Evolutionary conservation across 2,888 invertebrate genomes (phyloP).

Genomic region (Eupithecia subumbrata): DNA sequence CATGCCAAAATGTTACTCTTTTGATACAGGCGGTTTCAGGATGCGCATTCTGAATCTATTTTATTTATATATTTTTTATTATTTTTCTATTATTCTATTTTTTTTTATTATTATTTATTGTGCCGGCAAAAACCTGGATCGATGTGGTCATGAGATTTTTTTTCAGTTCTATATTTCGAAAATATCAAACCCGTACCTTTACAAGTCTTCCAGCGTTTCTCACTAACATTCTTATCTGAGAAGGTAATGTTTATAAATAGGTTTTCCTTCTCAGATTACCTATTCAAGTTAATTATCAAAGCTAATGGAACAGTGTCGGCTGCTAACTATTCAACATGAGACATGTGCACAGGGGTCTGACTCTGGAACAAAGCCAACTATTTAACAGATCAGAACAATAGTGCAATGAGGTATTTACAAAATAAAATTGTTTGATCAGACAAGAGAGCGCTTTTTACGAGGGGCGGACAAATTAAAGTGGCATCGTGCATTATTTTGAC

Average conservation of each 20-base stretch:
- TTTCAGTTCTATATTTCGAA: neutral
- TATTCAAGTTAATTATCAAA: constrained; percentile 35
- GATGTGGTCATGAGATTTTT: no score
- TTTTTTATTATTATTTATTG: no score
- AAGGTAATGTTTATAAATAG: constrained; percentile 10
- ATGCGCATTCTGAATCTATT: no score
- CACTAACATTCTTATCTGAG: neutral
- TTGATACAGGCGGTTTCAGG: no score
- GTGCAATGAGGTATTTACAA: neutral
- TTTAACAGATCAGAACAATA: neutral
- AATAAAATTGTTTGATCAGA: neutral
- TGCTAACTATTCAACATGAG: constrained; percentile 21
- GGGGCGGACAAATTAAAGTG: neutral
- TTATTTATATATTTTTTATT: no score
- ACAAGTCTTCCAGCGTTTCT: neutral
- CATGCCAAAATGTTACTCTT: no score
- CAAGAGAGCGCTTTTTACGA: neutral
- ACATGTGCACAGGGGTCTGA: neutral
- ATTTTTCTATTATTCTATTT: no score
- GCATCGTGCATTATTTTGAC: neutral
- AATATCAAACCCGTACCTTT: neutral
- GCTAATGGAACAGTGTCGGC: constrained; percentile 30
- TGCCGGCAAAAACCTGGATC: no score
- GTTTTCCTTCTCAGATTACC: constrained; percentile 19
- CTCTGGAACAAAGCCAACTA: neutral